Evolutionary conservation across 1,140 invertebrate genomes (phyloP).

Genomic region (Sipha flava): DNA sequence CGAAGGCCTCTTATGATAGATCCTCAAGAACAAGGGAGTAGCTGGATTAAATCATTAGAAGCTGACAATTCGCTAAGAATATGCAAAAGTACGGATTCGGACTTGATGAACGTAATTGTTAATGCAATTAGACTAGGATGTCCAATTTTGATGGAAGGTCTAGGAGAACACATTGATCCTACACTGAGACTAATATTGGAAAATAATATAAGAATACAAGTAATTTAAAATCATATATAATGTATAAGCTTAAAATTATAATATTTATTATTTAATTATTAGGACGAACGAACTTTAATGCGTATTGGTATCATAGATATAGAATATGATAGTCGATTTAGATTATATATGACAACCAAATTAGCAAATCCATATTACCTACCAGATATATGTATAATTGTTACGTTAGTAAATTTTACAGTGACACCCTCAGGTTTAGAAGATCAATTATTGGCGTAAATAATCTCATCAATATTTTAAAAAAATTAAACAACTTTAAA

Average conservation of each 20-base stretch:
- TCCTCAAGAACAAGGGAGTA: conserved; percentile 81
- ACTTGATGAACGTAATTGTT: conserved; percentile 69
- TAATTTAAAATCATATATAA: conserved; percentile 39
- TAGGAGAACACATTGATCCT: conserved; percentile 70
- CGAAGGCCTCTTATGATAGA: conserved; percentile 84
- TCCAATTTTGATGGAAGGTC: conserved; percentile 74
- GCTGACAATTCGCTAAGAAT: conserved; percentile 60
- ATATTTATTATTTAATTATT: conserved; percentile 35
- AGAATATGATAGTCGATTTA: conserved; percentile 73
- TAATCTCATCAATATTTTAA: neutral
- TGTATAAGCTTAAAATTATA: neutral
- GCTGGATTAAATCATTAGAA: conserved; percentile 80
- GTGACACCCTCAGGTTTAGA: conserved; percentile 86
- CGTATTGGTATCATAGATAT: conserved; percentile 73
- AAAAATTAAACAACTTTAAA: neutral
- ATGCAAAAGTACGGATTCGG: conserved; percentile 63
- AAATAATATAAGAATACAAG: conserved; percentile 62
- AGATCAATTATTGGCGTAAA: conserved; percentile 67
- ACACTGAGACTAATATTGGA: conserved; percentile 70
- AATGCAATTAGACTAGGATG: conserved; percentile 69
- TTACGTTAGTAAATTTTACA: conserved; percentile 89
- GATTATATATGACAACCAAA: conserved; percentile 86
- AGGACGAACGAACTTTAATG: conserved; percentile 67
- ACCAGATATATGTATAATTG: conserved; percentile 62
- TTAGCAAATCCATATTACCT: conserved; percentile 84